A percentile compares a stretch with the other conserved stretches of the same genome.
Conservation (phyloP, 2,113 vertebrate species). For the Gorsachius goisagi region DNA sequence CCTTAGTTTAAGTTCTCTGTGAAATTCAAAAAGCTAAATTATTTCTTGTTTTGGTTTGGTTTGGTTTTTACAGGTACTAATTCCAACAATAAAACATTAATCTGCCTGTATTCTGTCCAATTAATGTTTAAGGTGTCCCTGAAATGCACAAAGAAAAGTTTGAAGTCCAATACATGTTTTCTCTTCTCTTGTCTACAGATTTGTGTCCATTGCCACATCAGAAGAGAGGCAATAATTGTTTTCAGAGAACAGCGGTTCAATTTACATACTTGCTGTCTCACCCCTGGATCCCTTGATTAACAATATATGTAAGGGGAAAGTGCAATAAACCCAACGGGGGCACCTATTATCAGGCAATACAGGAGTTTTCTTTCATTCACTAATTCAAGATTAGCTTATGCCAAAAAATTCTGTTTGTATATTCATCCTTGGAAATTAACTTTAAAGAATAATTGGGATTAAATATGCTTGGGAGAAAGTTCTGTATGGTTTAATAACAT, state of each 20-base stretch:
- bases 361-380: rapidly evolving
- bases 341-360: not conserved
- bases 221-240: not conserved
- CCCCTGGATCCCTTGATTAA: not conserved
- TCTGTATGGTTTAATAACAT: not conserved
- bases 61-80: not conserved
- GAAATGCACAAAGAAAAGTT: not conserved
- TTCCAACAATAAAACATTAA: not conserved
- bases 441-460: not conserved
- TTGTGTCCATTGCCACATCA: not conserved
- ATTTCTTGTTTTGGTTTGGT: not conserved
- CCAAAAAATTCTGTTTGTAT: not conserved
- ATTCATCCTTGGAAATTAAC: not conserved
- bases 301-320: not conserved
- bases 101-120: not conserved
- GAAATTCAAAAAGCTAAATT: not conserved
- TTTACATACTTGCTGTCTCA: not conserved
- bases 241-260: not conserved
- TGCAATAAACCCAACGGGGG: not conserved
- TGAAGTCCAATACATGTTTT: rapidly evolving
- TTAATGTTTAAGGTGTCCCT: not conserved
- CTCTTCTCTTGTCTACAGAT: not conserved
- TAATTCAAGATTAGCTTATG: not conserved
- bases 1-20: not conserved
- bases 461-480: not conserved